These are phyloP conservation scores for Microhierax caerulescens DNA, from an alignment of 2,797 vertebrate genomes.

Conservation along the genomic window DNA sequence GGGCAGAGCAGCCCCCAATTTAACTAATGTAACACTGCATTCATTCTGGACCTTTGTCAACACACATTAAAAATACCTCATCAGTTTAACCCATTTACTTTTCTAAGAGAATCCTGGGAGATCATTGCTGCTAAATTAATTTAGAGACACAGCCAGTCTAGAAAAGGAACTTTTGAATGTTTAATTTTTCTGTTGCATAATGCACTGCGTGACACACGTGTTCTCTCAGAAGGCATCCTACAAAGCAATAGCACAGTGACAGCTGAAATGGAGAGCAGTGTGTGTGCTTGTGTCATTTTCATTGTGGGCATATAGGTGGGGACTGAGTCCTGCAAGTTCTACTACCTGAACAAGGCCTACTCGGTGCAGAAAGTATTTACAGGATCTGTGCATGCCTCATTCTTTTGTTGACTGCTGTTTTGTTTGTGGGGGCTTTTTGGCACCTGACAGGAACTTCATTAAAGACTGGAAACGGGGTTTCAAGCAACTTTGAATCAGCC, in stretches of 20 bases:
- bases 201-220: not conserved
- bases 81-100: conserved; percentile 52
- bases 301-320: rapidly evolving
- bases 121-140: not conserved
- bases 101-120: not conserved
- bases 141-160: not conserved
- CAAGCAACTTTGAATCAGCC: not conserved
- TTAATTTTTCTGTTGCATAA: not conserved
- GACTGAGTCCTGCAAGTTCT: not conserved
- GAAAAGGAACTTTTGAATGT: not conserved
- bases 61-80: conserved; percentile 59
- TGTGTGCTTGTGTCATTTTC: not conserved
- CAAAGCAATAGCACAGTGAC: not conserved
- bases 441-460: not conserved
- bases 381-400: not conserved
- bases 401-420: not conserved
- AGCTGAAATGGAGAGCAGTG: not conserved
- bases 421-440: no score
- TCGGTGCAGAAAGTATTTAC: not conserved
- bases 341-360: not conserved
- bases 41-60: conserved; percentile 45
- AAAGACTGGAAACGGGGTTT: not conserved
- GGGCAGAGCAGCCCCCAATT: not conserved
- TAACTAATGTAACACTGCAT: conserved; percentile 3
- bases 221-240: not conserved